Percentiles rank a stretch among this genome's conserved stretches.
These are phyloP conservation scores for Polymixis flavicincta DNA, from an alignment of 2,888 invertebrate species.

Conservation along the genomic window DNA sequence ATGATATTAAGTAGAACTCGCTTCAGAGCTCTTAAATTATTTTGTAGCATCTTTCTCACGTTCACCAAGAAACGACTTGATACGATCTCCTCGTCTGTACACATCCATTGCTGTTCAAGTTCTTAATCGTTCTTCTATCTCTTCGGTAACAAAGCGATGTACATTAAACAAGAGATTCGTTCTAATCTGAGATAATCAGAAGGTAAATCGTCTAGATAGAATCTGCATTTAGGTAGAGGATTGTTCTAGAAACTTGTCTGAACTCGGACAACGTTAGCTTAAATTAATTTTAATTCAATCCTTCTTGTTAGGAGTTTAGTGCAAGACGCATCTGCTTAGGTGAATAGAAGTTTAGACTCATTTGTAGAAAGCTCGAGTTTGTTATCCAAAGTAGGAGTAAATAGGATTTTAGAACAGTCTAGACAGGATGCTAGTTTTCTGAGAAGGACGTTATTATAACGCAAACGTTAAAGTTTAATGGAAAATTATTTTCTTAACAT, in stretches of 20 bases:
- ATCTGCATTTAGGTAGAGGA: slow-evolving; percentile 62
- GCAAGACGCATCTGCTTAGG: slow-evolving; percentile 61
- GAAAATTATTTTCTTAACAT: slow-evolving; percentile 22
- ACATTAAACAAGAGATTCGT: slow-evolving; percentile 18
- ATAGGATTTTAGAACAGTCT: slow-evolving; percentile 56
- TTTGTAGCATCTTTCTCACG: slow-evolving; percentile 48
- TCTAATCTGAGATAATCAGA: slow-evolving; percentile 61
- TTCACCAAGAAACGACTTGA: slow-evolving; percentile 32
- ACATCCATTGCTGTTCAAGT: slow-evolving; percentile 45
- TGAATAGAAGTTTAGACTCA: slow-evolving; percentile 61
- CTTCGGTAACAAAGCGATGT: slow-evolving; percentile 34
- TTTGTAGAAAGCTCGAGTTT: slow-evolving; percentile 55
- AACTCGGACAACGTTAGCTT: slow-evolving; percentile 70
- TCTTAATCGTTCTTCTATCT: slow-evolving; percentile 15
- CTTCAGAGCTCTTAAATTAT: slow-evolving; percentile 58
- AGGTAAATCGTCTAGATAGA: slow-evolving; percentile 60
- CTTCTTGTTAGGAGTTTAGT: slow-evolving; percentile 65
- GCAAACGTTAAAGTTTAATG: slow-evolving; percentile 37
- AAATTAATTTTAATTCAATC: slow-evolving; percentile 76
- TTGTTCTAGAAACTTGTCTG: slow-evolving; percentile 59
- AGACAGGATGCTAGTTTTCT: slow-evolving; percentile 32
- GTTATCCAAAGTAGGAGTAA: slow-evolving; percentile 46
- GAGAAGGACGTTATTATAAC: slow-evolving; percentile 25
- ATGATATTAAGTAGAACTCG: slow-evolving; percentile 62
- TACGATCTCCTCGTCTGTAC: slow-evolving; percentile 11